Base-by-base conservation (phyloP, 2,888 invertebrate species). In the Noctuana brunneofusca region DNA sequence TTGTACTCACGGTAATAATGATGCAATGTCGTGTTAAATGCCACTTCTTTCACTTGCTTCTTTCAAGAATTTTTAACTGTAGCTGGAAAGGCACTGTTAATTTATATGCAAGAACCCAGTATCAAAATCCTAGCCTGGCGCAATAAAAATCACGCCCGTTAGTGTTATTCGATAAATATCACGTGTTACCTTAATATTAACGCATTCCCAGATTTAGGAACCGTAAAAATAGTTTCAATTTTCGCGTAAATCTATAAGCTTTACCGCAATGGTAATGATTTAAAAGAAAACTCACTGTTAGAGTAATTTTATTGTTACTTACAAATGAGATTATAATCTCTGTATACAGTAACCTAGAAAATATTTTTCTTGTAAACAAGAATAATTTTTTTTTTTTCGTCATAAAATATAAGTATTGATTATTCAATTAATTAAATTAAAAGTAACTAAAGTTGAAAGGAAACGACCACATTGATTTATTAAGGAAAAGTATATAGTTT, bases 261-360 rank as follows among this genome's bases (percentile, higher is more conserved):
- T 59, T 64, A 67, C 38, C 63, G 64, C 58, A 58, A 66, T 50
- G 53, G 20, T 35, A 64, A 63, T 64, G 43, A 52, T 22, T 22
- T 16, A 8, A 14, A 48, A 20, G 8, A 11, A 38, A 50, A 58
- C 46, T 63, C 43, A 24, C 56, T 57, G 6, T 0, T 27, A 6
- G 8, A n/a, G n/a, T n/a, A 11, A 30, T 18, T 43, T 11, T 18
- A 11, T 43, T 43, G 1, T 18, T 11, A 3, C 11, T 43, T 43
- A 11, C 43, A 43, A 16, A 18, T 16, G 41, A 43, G 18, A 43
- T 43, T 18, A 18, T 11, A 43, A 18, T 43, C 43, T 18, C 3
- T 43, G 43, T 18, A 18, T 43, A 43, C 11, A 43, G 6, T 43
- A 18, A 43, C 18, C 43, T 18, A 41, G 18, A 18, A 43, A 41